A percentile compares a stretch with the other conserved stretches of the same genome.
Evolutionary conservation across 1,140 invertebrate genomes (phyloP).

Genomic region (Armadillidium nasatum): DNA sequence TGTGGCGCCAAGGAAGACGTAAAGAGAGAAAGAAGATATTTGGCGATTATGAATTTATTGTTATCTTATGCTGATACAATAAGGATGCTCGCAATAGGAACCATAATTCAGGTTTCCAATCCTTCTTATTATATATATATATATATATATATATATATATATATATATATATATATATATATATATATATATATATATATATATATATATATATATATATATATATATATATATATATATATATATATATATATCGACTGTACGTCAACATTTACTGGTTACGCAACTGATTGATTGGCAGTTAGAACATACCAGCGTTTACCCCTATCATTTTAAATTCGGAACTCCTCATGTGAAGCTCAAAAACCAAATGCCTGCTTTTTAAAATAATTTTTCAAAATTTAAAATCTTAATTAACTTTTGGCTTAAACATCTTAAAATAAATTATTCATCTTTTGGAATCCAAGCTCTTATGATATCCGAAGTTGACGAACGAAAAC

Average conservation of each 20-base stretch:
- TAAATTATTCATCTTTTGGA: too few relatives aligned
- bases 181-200: neutral
- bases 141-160: neutral
- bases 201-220: neutral
- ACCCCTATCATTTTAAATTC: too few relatives aligned
- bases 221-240: neutral
- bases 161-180: neutral
- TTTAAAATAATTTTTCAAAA: too few relatives aligned
- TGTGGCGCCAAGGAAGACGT: neutral
- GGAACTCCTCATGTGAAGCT: too few relatives aligned
- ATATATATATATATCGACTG: neutral
- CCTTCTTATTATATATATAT: neutral
- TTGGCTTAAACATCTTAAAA: too few relatives aligned
- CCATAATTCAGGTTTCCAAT: neutral
- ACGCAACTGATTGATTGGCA: too few relatives aligned
- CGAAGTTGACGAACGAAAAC: too few relatives aligned
- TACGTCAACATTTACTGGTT: too few relatives aligned
- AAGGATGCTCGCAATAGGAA: neutral
- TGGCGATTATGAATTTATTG: conserved; percentile 10
- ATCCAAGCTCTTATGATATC: too few relatives aligned
- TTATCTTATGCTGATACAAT: neutral
- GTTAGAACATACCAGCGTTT: too few relatives aligned
- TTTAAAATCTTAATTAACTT: too few relatives aligned
- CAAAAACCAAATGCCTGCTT: too few relatives aligned
- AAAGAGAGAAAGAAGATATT: neutral